phyloP scores from a whole-genome alignment of 2,797 vertebrate species.

The Molossus molossus region DNA sequence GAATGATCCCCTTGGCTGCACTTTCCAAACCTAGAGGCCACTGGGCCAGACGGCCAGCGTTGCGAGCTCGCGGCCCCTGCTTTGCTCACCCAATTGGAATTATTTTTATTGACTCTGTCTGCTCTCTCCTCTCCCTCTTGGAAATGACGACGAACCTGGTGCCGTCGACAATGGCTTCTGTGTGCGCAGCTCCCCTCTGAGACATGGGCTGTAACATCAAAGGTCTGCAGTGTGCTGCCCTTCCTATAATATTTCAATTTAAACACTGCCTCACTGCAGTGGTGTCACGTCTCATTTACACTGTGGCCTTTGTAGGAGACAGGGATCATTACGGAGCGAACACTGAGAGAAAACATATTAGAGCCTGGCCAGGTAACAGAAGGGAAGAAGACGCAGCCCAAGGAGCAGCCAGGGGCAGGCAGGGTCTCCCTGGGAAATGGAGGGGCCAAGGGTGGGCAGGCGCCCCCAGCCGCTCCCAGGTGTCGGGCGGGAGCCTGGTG shows the following conservation, averaged over 20 bases:
- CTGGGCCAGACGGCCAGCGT: fast-evolving
- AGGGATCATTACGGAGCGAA: conserved; percentile 79
- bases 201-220: conserved; percentile 53
- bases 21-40: not conserved
- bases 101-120: not conserved
- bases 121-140: not conserved
- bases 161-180: conserved; percentile 68
- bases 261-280: conserved; percentile 78
- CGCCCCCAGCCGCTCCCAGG: conserved; percentile 61
- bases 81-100: not conserved
- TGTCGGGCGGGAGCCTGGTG: conserved; percentile 72
- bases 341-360: conserved; percentile 83
- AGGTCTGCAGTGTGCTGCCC: conserved; percentile 67
- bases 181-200: conserved; percentile 59
- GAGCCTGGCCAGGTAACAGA: conserved; percentile 81
- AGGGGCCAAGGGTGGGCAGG: conserved; percentile 73
- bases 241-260: conserved; percentile 84
- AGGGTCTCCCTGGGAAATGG: conserved; percentile 54
- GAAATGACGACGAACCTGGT: conserved; percentile 12
- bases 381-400: conserved; percentile 75
- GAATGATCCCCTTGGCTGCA: not conserved
- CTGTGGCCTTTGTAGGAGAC: conserved; percentile 81
- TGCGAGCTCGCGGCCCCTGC: fast-evolving
- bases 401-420: conserved; percentile 31
- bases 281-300: conserved; percentile 84